phyloP scores from a whole-genome alignment of 1,140 invertebrate species.

The Bilobella aurantiaca region DNA sequence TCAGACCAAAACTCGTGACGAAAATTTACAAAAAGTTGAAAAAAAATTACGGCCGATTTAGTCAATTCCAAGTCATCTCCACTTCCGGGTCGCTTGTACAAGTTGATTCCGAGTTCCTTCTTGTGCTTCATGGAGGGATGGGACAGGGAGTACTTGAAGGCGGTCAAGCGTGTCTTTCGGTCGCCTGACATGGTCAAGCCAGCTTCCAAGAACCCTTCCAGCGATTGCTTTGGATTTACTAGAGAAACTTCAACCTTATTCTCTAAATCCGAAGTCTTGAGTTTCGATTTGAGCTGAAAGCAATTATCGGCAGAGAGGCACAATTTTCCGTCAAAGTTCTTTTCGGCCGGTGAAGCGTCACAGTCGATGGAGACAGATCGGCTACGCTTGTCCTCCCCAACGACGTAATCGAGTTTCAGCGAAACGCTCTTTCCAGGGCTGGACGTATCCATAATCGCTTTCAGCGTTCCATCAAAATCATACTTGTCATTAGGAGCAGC shows the following conservation, averaged over 20 bases:
- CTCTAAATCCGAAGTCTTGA: not conserved
- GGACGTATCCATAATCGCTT: not conserved
- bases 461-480: not conserved
- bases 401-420: not conserved
- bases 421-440: not conserved
- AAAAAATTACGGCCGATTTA: not conserved
- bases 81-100: not conserved
- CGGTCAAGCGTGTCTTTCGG: not conserved
- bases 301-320: not conserved
- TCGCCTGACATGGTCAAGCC: not conserved
- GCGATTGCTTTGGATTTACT: not conserved
- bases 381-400: not conserved
- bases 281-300: not conserved
- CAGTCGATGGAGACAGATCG: not conserved
- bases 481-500: not conserved
- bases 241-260: not conserved
- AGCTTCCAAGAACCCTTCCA: not conserved
- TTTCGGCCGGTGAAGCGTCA: not conserved
- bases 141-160: not conserved
- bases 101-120: not conserved
- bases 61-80: not conserved
- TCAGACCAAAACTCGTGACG: not conserved
- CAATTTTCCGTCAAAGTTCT: not conserved
- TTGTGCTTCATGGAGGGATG: not conserved
- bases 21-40: no score